phyloP scores from a whole-genome alignment of 2,797 vertebrate species.

The Muscicapa comitata region DNA sequence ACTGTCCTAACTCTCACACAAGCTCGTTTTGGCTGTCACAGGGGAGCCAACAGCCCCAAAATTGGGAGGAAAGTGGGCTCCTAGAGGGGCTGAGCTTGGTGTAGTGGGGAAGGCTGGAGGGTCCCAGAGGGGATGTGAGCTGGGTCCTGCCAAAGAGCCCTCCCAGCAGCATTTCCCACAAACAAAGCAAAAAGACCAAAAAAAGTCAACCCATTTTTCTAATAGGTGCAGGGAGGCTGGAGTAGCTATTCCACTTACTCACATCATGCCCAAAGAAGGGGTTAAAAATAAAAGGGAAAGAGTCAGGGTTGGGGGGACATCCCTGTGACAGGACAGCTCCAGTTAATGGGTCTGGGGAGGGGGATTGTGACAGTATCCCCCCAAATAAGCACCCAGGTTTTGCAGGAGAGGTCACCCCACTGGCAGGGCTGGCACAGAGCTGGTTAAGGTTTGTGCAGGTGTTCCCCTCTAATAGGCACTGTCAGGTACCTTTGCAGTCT shows the following conservation, averaged over 20 bases:
- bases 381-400: background rate
- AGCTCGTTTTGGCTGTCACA: background rate
- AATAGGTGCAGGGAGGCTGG: background rate
- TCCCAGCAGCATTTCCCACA: background rate
- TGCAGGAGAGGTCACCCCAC: background rate
- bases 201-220: background rate
- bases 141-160: background rate
- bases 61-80: background rate
- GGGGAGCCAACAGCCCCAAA: background rate
- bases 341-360: background rate
- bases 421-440: background rate
- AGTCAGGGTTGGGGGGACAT: background rate
- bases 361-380: background rate
- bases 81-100: background rate
- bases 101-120: background rate
- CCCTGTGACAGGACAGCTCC: background rate
- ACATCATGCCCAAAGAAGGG: background rate
- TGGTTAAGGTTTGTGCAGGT: background rate
- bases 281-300: background rate
- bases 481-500: conserved; percentile 17
- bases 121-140: background rate
- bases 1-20: background rate
- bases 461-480: conserved; percentile 14
- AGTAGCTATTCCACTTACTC: background rate
- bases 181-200: background rate